phyloP scores from a whole-genome alignment of 2,888 invertebrate species.

The Luffia ferchaultella region DNA sequence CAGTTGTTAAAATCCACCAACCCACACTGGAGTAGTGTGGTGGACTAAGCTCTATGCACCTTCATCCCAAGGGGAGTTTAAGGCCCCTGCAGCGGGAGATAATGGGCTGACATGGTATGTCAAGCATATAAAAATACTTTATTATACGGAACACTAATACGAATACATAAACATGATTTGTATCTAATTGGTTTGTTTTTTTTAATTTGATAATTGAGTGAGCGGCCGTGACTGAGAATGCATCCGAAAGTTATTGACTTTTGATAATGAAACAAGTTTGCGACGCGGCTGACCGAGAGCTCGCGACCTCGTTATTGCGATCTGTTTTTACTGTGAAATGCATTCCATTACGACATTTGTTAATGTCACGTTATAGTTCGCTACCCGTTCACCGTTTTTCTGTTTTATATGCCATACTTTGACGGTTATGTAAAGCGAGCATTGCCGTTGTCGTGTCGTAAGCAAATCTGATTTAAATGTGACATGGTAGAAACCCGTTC shows the following conservation, averaged over 20 bases:
- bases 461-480: background rate
- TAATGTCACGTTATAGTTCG: slow-evolving; percentile 29
- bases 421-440: background rate
- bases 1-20: too few species aligned
- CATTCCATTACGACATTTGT: slow-evolving; percentile 21
- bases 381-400: slow-evolving; percentile 15
- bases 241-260: slow-evolving; percentile 66
- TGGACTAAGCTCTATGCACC: too few species aligned
- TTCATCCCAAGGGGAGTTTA: too few species aligned
- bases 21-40: too few species aligned
- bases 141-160: too few species aligned
- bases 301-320: slow-evolving; percentile 55
- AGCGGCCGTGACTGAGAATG: slow-evolving; percentile 56
- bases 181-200: background rate
- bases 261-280: slow-evolving; percentile 66
- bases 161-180: too few species aligned
- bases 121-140: too few species aligned
- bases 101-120: too few species aligned
- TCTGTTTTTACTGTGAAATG: slow-evolving; percentile 28
- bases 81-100: too few species aligned
- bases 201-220: background rate
- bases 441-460: background rate
- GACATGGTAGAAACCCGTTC: background rate
- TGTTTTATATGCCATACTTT: background rate
- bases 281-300: slow-evolving; percentile 51